Evolutionary conservation across 2,113 vertebrate species (phyloP).

Genomic region (Lontra canadensis): DNA sequence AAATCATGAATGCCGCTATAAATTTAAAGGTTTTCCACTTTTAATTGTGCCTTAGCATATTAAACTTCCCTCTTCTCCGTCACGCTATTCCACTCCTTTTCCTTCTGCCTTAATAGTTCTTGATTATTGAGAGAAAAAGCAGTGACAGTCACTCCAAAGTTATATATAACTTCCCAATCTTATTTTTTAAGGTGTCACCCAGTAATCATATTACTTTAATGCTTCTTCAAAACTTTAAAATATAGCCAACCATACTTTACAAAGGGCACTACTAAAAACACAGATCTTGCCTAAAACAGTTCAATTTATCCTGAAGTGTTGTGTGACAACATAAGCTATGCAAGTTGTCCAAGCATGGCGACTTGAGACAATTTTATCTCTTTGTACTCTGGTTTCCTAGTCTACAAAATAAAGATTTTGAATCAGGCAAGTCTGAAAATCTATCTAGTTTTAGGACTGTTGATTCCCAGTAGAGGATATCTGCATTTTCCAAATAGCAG

Average conservation of each 20-base stretch:
- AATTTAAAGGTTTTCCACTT: neutral
- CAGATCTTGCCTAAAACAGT: neutral
- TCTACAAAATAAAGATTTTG: slow-evolving; percentile 4
- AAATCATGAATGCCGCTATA: neutral
- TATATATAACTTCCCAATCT: neutral
- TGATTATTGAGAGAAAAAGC: neutral
- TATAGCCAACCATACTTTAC: neutral
- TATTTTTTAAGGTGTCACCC: neutral
- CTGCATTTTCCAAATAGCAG: neutral
- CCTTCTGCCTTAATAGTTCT: neutral
- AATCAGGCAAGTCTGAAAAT: neutral
- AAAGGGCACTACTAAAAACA: neutral
- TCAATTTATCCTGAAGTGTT: neutral
- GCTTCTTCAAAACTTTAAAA: neutral
- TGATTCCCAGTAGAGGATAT: neutral
- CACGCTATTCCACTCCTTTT: neutral
- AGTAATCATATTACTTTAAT: neutral
- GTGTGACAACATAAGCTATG: neutral
- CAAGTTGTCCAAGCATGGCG: neutral
- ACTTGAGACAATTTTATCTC: neutral
- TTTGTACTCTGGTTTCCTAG: neutral
- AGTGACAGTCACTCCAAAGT: neutral
- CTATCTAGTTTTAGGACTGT: neutral
- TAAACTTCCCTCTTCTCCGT: neutral
- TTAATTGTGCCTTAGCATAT: neutral